Evolutionary conservation across 2,113 vertebrate genomes (phyloP).

Genomic region (Amphiprion ocellaris): DNA sequence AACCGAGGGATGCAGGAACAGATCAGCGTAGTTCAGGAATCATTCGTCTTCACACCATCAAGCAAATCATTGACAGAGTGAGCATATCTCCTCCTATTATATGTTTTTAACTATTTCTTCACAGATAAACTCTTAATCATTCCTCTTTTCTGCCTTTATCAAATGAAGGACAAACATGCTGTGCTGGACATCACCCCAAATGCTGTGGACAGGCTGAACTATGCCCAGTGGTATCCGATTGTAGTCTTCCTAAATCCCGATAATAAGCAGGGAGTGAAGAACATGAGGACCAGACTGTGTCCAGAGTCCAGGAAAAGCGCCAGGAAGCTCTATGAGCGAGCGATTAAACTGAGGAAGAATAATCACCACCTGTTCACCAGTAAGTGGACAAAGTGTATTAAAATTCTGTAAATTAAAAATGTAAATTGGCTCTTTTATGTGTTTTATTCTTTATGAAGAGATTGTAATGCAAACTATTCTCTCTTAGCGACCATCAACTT

Average conservation of each 20-base stretch:
- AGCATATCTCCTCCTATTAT: slow-evolving; percentile 59
- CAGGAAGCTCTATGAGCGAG: slow-evolving; percentile 95
- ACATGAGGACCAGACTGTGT: slow-evolving; percentile 96
- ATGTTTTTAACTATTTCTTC: not conserved
- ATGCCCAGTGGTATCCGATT: slow-evolving; percentile 99
- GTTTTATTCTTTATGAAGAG: slow-evolving; percentile 35
- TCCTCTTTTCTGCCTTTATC: slow-evolving; percentile 10
- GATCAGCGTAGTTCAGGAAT: slow-evolving; percentile 98
- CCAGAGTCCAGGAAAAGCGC: slow-evolving; percentile 98
- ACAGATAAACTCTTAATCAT: not conserved
- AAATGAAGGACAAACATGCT: slow-evolving; percentile 94
- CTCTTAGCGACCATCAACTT: slow-evolving; percentile 96
- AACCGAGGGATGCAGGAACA: slow-evolving; percentile 97
- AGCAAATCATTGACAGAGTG: slow-evolving; percentile 98
- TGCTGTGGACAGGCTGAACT: slow-evolving; percentile 97
- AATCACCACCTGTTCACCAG: slow-evolving; percentile 99
- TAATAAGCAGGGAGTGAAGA: slow-evolving; percentile 98
- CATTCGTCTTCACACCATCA: slow-evolving; percentile 99
- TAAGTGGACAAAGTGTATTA: slow-evolving; percentile 81
- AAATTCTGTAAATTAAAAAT: slow-evolving; percentile 8
- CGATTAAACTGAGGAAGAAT: slow-evolving; percentile 98
- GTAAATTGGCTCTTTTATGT: slow-evolving; percentile 1
- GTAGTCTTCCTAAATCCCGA: slow-evolving; percentile 98
- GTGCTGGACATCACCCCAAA: slow-evolving; percentile 99
- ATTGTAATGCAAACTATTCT: slow-evolving; percentile 52